These are phyloP conservation scores for Polydrusus pterygomalis DNA, from an alignment of 2,888 invertebrate species.

Conservation along the genomic window DNA sequence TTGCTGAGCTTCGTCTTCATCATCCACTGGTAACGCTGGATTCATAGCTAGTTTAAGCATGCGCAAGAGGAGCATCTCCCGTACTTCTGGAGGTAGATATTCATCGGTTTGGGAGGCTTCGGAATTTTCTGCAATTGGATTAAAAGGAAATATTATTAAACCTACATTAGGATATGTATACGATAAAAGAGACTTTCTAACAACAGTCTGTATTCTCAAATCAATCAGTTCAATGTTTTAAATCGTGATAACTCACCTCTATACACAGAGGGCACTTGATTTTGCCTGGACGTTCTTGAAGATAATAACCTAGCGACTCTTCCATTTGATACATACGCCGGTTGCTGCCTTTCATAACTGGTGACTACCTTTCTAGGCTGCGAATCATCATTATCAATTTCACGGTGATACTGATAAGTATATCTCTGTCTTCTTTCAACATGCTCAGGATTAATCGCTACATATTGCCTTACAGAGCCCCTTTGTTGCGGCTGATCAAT, in stretches of 20 bases:
- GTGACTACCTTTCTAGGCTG: constrained; percentile 55
- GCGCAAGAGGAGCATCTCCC: constrained; percentile 81
- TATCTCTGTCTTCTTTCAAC: constrained; percentile 15
- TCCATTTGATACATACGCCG: constrained; percentile 63
- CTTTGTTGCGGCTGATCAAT: constrained; percentile 48
- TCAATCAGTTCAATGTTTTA: too few species aligned
- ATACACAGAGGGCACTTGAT: constrained; percentile 19
- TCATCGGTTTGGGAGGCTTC: constrained; percentile 70
- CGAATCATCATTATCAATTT: constrained; percentile 58
- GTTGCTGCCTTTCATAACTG: constrained; percentile 29
- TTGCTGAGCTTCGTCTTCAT: constrained; percentile 62
- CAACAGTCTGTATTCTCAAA: too few species aligned
- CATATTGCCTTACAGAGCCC: constrained; percentile 34
- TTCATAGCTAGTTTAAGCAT: constrained; percentile 85
- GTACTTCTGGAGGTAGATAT: constrained; percentile 80
- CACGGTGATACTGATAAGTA: constrained; percentile 51
- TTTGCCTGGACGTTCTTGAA: constrained; percentile 15
- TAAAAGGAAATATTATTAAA: background rate
- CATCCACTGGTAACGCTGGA: constrained; percentile 73
- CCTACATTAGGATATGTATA: too few species aligned
- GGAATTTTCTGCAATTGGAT: constrained; percentile 10
- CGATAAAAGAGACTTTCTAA: too few species aligned
- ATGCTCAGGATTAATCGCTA: constrained; percentile 38
- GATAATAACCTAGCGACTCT: constrained; percentile 66
- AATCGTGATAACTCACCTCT: constrained; percentile 6